Conservation (phyloP, 2,797 vertebrate genomes). For the Zenarchopterus dispar region DNA sequence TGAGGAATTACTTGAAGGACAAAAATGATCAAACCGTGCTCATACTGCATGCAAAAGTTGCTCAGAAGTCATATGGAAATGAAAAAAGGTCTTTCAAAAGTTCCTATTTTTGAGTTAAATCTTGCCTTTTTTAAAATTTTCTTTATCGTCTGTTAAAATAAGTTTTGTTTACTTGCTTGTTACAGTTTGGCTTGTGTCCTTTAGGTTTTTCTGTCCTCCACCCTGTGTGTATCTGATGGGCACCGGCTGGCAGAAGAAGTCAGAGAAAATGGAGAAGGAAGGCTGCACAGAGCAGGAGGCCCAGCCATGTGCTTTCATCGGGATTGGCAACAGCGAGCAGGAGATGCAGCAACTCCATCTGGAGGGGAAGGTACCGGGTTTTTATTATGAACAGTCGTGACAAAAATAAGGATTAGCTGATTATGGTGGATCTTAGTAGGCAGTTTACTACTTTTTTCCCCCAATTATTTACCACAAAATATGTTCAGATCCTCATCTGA, state of each 20-base stretch:
- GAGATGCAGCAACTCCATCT: conserved; percentile 99
- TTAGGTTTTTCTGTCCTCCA: conserved; percentile 97
- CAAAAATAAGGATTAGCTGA: too few species aligned
- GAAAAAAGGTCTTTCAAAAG: conserved; percentile 99
- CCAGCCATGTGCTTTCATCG: conserved; percentile 97
- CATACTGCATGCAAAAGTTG: conserved; percentile 97
- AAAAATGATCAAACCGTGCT: conserved; percentile 96
- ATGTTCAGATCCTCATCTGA: too few species aligned
- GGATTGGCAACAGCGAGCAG: conserved; percentile 99
- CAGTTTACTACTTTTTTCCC: too few species aligned
- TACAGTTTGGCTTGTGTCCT: not conserved
- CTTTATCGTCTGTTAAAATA: not conserved
- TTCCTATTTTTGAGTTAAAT: too few species aligned
- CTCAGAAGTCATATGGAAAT: conserved; percentile 97
- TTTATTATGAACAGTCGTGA: not conserved
- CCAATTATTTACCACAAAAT: too few species aligned
- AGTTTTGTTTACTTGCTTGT: not conserved
- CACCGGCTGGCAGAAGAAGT: conserved; percentile 98
- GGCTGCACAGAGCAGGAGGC: conserved; percentile 97
- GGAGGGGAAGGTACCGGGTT: conserved; percentile 92
- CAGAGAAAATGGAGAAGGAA: conserved; percentile 94
- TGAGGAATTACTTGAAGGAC: conserved; percentile 97
- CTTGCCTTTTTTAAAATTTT: too few species aligned
- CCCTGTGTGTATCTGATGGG: conserved; percentile 98
- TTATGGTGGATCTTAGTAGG: too few species aligned